Evolutionary conservation across 2,888 invertebrate species (phyloP).

Genomic region (Choristoneura rosaceana): DNA sequence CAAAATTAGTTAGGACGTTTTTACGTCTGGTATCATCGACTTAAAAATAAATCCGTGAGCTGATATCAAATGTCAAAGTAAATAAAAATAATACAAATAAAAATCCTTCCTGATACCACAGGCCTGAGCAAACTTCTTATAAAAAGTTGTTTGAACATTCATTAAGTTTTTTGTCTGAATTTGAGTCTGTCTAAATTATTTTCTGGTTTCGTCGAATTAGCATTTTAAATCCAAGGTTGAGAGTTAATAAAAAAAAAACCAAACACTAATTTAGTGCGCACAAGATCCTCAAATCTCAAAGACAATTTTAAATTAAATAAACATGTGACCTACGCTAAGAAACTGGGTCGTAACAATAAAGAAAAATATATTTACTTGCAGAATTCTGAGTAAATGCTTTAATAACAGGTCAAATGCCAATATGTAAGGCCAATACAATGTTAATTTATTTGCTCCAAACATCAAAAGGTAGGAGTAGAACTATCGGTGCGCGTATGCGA

Average conservation of each 20-base stretch:
- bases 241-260: constrained; percentile 12
- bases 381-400: no score
- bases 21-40: no score
- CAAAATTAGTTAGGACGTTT: no score
- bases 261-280: constrained; percentile 16
- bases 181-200: constrained; percentile 10
- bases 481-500: no score
- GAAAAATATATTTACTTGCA: no score
- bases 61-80: not conserved
- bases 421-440: no score
- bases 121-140: not conserved
- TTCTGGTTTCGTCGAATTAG: constrained; percentile 3
- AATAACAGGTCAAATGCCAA: no score
- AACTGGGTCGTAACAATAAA: no score
- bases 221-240: constrained; percentile 22
- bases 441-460: no score
- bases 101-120: not conserved
- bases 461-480: no score
- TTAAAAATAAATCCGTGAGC: no score
- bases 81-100: not conserved
- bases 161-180: constrained; percentile 8
- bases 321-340: not conserved
- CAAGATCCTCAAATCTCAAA: not conserved
- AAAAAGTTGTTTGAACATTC: constrained; percentile 1
- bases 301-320: not conserved